A percentile compares a stretch with the other conserved stretches of the same genome.
These are phyloP conservation scores for Arenaria interpres DNA, from an alignment of 2,113 vertebrate species.

Conservation along the genomic window DNA sequence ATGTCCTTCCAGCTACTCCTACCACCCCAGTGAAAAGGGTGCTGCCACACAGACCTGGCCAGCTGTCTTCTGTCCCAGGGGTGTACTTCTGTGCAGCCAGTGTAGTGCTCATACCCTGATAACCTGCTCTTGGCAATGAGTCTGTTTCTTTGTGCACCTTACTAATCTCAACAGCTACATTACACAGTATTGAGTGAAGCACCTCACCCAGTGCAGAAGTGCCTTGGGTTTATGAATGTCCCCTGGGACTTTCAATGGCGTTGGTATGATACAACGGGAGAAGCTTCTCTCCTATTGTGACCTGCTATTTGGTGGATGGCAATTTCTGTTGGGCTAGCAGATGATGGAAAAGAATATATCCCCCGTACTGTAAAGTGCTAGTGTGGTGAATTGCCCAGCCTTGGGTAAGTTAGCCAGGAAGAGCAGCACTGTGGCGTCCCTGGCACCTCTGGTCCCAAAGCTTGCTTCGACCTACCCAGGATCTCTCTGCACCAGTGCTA, in stretches of 20 bases:
- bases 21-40: background rate
- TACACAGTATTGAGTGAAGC: background rate
- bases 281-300: background rate
- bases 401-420: background rate
- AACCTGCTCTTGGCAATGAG: fast-evolving
- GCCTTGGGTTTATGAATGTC: background rate
- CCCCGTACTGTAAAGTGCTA: background rate
- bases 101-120: background rate
- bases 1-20: background rate
- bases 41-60: background rate
- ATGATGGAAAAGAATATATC: background rate
- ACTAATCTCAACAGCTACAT: background rate
- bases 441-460: background rate
- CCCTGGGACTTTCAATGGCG: background rate
- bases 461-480: fast-evolving
- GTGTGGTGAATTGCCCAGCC: background rate
- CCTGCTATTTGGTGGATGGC: background rate
- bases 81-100: background rate
- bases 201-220: background rate
- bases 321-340: background rate
- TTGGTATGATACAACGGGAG: fast-evolving
- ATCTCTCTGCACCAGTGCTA: background rate
- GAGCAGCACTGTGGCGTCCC: background rate
- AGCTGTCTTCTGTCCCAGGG: background rate
- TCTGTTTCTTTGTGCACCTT: background rate